phyloP scores from a whole-genome alignment of 1,140 invertebrate species.

The Palaemon carinicauda region DNA sequence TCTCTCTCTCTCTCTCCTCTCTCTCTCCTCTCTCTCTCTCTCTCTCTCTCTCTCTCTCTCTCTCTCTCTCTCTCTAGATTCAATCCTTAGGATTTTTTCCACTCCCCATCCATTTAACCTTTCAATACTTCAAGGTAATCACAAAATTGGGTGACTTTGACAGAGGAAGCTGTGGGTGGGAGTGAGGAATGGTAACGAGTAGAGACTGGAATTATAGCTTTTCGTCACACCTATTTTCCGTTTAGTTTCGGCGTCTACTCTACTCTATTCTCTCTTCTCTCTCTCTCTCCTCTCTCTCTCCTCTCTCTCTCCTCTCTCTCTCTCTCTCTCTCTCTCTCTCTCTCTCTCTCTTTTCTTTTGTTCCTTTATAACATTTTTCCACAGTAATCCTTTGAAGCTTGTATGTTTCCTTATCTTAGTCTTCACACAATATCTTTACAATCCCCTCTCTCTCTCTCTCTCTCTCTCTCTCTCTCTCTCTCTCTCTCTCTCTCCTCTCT shows the following conservation, averaged over 20 bases:
- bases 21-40: not conserved
- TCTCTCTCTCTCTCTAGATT: not conserved
- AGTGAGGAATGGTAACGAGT: not conserved
- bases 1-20: not conserved
- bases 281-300: not conserved
- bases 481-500: slow-evolving; percentile 10
- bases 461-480: not conserved
- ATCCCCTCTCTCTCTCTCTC: not conserved
- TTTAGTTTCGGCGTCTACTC: no score
- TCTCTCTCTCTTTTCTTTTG: not conserved
- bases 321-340: not conserved
- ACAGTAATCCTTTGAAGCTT: no score
- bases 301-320: not conserved
- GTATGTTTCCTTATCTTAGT: no score
- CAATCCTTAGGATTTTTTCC: not conserved
- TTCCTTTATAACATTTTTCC: no score
- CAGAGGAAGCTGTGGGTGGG: not conserved
- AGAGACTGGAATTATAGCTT: no score
- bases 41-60: not conserved
- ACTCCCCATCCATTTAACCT: not conserved
- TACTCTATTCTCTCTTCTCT: not conserved
- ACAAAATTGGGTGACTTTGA: not conserved
- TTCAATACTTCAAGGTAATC: not conserved
- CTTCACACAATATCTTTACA: no score
- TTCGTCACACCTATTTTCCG: no score